Percentiles rank a stretch among this genome's conserved stretches.
Evolutionary conservation across 2,113 vertebrate genomes (phyloP).

Genomic region (Leptobrachium leishanense): DNA sequence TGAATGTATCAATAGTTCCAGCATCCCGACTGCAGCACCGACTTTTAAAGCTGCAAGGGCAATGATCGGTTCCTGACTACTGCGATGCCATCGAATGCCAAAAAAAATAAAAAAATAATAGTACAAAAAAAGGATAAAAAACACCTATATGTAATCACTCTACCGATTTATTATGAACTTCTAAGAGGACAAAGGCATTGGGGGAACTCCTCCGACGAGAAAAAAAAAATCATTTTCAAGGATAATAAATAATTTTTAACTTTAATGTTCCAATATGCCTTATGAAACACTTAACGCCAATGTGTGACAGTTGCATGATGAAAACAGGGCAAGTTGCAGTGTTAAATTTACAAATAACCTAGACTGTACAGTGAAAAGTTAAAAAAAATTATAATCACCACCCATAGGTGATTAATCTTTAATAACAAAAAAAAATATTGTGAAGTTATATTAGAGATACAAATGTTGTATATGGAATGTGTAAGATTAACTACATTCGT

Average conservation of each 20-base stretch:
- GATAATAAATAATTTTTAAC: conserved; percentile 83
- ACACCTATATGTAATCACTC: conserved; percentile 56
- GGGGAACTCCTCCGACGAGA: conserved; percentile 79
- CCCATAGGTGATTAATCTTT: conserved; percentile 74
- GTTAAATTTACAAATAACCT: conserved; percentile 73
- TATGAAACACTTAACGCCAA: conserved; percentile 87
- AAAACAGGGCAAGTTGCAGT: conserved; percentile 73
- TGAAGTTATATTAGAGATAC: conserved; percentile 77
- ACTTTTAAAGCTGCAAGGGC: conserved; percentile 71
- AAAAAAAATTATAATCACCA: conserved; percentile 68
- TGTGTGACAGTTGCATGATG: conserved; percentile 85
- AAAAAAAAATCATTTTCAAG: conserved; percentile 72
- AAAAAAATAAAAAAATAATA: conserved; percentile 70
- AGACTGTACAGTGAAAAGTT: conserved; percentile 71
- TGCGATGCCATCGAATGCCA: conserved; percentile 74
- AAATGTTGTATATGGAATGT: conserved; percentile 81
- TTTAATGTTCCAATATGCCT: conserved; percentile 93
- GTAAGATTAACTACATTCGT: conserved; percentile 79
- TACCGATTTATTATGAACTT: conserved; percentile 67
- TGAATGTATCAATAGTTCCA: conserved; percentile 83
- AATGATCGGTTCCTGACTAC: conserved; percentile 70
- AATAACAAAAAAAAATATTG: conserved; percentile 70
- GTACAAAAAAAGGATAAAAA: conserved; percentile 69
- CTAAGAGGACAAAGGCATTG: conserved; percentile 78
- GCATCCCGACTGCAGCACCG: conserved; percentile 73